phyloP scores from a whole-genome alignment of 2,797 vertebrate species.

The Eleutherodactylus coqui region DNA sequence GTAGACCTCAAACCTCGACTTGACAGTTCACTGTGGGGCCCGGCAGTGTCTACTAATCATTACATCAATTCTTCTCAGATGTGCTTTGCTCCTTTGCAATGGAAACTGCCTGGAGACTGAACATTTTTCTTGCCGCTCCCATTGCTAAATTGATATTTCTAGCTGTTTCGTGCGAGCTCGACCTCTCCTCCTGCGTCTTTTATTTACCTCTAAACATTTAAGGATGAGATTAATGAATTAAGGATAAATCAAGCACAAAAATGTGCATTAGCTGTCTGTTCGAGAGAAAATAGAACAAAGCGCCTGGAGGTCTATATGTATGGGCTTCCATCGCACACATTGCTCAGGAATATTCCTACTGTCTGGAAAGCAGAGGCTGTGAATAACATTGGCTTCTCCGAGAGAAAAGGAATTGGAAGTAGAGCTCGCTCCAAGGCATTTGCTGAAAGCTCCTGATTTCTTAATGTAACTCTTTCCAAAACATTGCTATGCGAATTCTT shows the following conservation, averaged over 20 bases:
- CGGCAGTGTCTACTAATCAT: slow-evolving; percentile 49
- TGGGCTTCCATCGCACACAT: slow-evolving; percentile 36
- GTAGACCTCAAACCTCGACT: neutral
- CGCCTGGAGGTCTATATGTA: slow-evolving; percentile 40
- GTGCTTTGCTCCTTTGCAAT: slow-evolving; percentile 27
- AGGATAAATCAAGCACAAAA: slow-evolving; percentile 56
- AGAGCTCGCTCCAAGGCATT: slow-evolving; percentile 22
- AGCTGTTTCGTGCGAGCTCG: slow-evolving; percentile 53
- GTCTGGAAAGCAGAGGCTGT: neutral
- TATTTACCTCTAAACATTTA: slow-evolving; percentile 62
- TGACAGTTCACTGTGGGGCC: slow-evolving; percentile 22
- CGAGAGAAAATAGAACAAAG: slow-evolving; percentile 6
- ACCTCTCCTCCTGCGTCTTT: slow-evolving; percentile 29
- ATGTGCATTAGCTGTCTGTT: slow-evolving; percentile 57
- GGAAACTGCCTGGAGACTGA: slow-evolving; percentile 51
- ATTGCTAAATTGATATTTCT: slow-evolving; percentile 57
- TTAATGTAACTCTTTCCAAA: slow-evolving; percentile 7
- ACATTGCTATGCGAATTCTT: neutral
- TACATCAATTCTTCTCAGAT: slow-evolving; percentile 45
- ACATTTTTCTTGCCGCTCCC: slow-evolving; percentile 39
- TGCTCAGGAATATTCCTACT: slow-evolving; percentile 19
- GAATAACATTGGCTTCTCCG: slow-evolving; percentile 23
- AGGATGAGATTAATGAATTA: slow-evolving; percentile 61
- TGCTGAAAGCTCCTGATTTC: slow-evolving; percentile 12
- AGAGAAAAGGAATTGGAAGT: slow-evolving; percentile 19